Evolutionary conservation across 1,140 invertebrate genomes (phyloP).

Genomic region (Drosophila setifemur): DNA sequence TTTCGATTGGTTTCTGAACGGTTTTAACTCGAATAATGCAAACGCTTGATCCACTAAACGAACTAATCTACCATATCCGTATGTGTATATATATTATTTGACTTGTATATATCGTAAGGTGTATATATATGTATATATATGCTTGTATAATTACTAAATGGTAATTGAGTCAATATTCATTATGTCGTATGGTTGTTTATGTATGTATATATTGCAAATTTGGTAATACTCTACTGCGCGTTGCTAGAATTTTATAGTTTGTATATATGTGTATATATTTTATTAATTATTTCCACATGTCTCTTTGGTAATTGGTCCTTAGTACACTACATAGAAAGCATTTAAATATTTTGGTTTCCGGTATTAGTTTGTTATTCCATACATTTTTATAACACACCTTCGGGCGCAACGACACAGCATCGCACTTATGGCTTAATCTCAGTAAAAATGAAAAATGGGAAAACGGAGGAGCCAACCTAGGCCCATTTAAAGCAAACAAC

Average conservation of each 20-base stretch:
- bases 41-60: constrained; percentile 70
- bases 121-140: constrained; percentile 39
- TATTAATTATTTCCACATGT: constrained; percentile 43
- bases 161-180: constrained; percentile 71
- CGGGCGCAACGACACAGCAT: constrained; percentile 31
- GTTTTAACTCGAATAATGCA: constrained; percentile 67
- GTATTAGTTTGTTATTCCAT: constrained; percentile 42
- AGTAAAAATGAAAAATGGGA: neutral
- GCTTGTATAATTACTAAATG: constrained; percentile 74
- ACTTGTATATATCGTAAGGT: constrained; percentile 38
- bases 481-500: constrained; percentile 26
- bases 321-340: constrained; percentile 78
- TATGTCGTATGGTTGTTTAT: constrained; percentile 37
- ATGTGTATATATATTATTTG: constrained; percentile 38
- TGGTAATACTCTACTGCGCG: constrained; percentile 35
- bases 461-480: neutral
- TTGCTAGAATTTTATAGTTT: constrained; percentile 26
- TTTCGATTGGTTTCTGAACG: constrained; percentile 13
- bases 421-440: constrained; percentile 41
- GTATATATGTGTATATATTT: constrained; percentile 24
- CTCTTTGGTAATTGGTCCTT: constrained; percentile 78
- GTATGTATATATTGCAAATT: constrained; percentile 63
- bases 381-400: constrained; percentile 32
- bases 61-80: constrained; percentile 62
- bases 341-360: constrained; percentile 46